phyloP scores from a whole-genome alignment of 2,113 vertebrate genomes.

The Lampris megalopsis region DNA sequence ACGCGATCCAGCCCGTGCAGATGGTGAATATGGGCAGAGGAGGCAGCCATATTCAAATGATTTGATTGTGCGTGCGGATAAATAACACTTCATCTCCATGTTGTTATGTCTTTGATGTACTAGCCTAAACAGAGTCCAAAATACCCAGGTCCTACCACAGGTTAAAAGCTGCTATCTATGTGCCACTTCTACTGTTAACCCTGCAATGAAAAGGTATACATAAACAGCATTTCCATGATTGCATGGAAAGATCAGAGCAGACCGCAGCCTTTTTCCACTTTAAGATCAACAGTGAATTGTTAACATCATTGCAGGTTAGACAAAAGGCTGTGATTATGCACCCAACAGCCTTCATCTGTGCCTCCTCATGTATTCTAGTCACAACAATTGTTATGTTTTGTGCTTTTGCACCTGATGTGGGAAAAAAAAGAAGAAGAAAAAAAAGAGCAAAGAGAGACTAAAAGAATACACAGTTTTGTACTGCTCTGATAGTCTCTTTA shows the following conservation, averaged over 20 bases:
- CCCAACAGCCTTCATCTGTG: constrained; percentile 33
- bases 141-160: constrained; percentile 55
- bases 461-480: background rate
- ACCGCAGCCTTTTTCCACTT: constrained; percentile 67
- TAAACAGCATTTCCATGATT: constrained; percentile 69
- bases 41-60: constrained; percentile 67
- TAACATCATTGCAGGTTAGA: constrained; percentile 56
- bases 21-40: constrained; percentile 58
- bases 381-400: constrained; percentile 14
- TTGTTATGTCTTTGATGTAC: constrained; percentile 76
- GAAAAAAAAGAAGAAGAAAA: background rate
- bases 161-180: constrained; percentile 48
- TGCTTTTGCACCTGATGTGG: background rate
- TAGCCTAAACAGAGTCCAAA: constrained; percentile 75
- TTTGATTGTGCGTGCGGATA: constrained; percentile 59
- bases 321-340: constrained; percentile 50
- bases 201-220: constrained; percentile 66
- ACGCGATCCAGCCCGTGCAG: constrained; percentile 63
- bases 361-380: constrained; percentile 23
- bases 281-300: constrained; percentile 41
- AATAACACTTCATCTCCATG: constrained; percentile 67
- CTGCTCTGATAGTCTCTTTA: background rate
- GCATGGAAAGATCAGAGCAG: constrained; percentile 58
- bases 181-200: constrained; percentile 44
- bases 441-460: background rate